Base-by-base conservation (phyloP, 2,797 vertebrate species). In the Sparidentex hasta region DNA sequence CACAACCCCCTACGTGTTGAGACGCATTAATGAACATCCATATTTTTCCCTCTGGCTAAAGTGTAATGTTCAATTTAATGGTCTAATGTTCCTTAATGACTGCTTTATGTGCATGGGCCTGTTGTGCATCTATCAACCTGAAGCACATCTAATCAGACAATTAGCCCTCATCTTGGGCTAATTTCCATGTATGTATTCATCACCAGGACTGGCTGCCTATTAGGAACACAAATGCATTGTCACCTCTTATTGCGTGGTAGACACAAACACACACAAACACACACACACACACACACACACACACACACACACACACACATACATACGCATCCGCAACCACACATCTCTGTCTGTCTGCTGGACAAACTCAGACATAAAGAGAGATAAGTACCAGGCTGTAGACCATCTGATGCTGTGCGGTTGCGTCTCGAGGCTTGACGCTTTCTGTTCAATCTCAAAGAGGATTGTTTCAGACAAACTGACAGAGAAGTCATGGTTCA, bases 111-210 rank as follows among this genome's bases (percentile, higher is more conserved):
- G 91, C 89, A 81, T 7, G 11, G 76, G 68, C 74, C 85, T 87
- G 83, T 89, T 90, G 86, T 89, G 86, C 85, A 86, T 92, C 88
- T 82, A 90, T 90, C 90, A 93, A 87, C 83, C 88, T 86, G 82
- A 81, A 89, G 88, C 90, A 91, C 91, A 90, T 91, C 89, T 90
- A 90, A 91, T 92, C 91, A 90, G 83, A 90, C 89, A 89, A 93
- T 93, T 93, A 93, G 86, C 58, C 74, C 80, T 89, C 87, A 83
- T 89, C 85, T 87, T 85, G 63, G 79, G 43, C 82, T 92, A 87
- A 93, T 92, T 86, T 90, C 66, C 69, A 84, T 81, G 80, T 84
- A 87, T 84, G 72, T 88, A 90, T 92, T 92, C 90, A 91, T 88
- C 82, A 84, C 82, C 82, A 82, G 67, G 65, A 86, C 85, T 71